Percentiles rank a stretch among this genome's conserved stretches.
Evolutionary conservation across 35 echinoderm and acorn worm species (phyloP).

Genomic region (Eucidaris tribuloides): DNA sequence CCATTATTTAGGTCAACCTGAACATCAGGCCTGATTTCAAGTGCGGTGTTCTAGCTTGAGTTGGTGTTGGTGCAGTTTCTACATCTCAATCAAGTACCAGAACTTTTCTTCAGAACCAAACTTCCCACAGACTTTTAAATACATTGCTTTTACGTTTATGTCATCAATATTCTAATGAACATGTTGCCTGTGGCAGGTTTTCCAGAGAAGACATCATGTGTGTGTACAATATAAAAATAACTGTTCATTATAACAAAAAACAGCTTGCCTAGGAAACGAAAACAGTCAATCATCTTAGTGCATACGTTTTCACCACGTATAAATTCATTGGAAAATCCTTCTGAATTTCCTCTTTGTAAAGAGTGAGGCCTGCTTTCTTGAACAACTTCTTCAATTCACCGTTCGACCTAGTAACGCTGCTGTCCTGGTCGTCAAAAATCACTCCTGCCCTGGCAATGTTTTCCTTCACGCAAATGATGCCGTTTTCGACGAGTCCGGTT

Average conservation of each 20-base stretch:
- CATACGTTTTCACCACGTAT: slow-evolving; percentile 79
- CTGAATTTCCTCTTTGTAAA: slow-evolving; percentile 65
- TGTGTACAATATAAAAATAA: neutral
- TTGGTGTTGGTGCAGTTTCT: too few relatives aligned
- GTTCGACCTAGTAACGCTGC: slow-evolving; percentile 80
- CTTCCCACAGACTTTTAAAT: too few relatives aligned
- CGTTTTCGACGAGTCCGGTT: slow-evolving; percentile 65
- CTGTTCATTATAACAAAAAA: neutral
- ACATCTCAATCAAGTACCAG: too few relatives aligned
- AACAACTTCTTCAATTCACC: slow-evolving; percentile 69
- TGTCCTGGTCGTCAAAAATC: slow-evolving; percentile 87
- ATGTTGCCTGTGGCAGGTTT: too few relatives aligned
- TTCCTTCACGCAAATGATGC: slow-evolving; percentile 87
- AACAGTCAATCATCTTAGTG: slow-evolving; percentile 60
- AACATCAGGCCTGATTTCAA: too few relatives aligned
- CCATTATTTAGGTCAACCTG: too few relatives aligned
- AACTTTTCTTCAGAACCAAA: too few relatives aligned
- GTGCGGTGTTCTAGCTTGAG: too few relatives aligned
- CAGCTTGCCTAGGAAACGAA: neutral
- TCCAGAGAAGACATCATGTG: neutral
- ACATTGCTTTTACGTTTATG: too few relatives aligned
- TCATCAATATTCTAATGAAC: too few relatives aligned
- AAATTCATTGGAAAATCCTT: slow-evolving; percentile 79
- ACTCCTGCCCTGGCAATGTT: slow-evolving; percentile 75
- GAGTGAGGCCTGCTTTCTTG: slow-evolving; percentile 45